Evolutionary conservation across 2,888 invertebrate genomes (phyloP).

Genomic region (Metallyticus violacea): DNA sequence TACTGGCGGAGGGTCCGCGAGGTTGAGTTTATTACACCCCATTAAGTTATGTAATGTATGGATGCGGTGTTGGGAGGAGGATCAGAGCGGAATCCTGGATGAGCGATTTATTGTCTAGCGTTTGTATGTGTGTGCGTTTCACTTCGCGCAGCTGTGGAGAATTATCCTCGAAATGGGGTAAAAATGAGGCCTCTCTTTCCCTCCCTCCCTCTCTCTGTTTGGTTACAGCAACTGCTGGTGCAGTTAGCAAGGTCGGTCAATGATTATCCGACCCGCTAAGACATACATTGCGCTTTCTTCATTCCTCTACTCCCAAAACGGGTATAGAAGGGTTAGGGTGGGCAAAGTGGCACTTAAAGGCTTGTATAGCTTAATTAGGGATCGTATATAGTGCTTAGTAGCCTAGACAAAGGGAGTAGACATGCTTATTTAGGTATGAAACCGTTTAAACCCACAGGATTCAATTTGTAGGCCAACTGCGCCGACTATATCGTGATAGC

Average conservation of each 20-base stretch:
- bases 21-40: not conserved
- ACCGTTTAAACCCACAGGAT: no score
- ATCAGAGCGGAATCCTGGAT: not conserved
- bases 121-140: not conserved
- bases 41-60: conserved; percentile 3
- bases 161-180: not conserved
- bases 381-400: no score
- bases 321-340: no score
- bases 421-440: no score
- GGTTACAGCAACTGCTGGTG: not conserved
- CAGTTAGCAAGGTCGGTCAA: not conserved
- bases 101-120: not conserved
- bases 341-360: no score
- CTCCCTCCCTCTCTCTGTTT: not conserved
- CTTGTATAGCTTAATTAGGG: no score
- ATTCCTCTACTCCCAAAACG: no score
- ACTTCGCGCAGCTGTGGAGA: not conserved
- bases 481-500: no score
- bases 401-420: no score
- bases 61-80: not conserved
- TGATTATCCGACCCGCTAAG: not conserved
- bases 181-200: not conserved
- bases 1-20: not conserved
- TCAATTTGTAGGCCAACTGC: no score
- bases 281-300: no score